Evolutionary conservation across 1,140 invertebrate species (phyloP).

Genomic region (Ceratosolen fusciceps): DNA sequence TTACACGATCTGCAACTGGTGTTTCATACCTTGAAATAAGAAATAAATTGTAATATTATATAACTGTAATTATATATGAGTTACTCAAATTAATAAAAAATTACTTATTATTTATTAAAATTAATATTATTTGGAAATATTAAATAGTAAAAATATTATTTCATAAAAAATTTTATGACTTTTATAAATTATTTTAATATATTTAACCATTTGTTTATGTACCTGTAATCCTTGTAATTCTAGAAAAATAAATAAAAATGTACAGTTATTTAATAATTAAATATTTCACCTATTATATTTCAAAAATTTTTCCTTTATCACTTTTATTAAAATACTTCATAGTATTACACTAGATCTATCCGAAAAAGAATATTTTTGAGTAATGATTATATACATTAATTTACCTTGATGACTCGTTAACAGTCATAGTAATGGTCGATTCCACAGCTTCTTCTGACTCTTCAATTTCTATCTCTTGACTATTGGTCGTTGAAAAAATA

Average conservation of each 20-base stretch:
- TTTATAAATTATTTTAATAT: no score
- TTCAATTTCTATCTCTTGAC: conserved; percentile 59
- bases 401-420: conserved; percentile 65
- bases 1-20: conserved; percentile 53
- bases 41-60: not conserved
- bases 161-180: no score
- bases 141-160: no score
- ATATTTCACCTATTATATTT: no score
- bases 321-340: no score
- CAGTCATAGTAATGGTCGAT: conserved; percentile 53
- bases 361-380: no score
- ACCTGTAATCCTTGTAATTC: no score
- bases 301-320: no score
- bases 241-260: no score
- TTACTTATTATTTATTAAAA: not conserved
- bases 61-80: not conserved
- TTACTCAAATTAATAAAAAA: not conserved
- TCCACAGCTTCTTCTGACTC: conserved; percentile 54
- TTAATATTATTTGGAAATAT: not conserved
- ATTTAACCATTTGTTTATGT: no score
- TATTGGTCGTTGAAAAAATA: conserved; percentile 60
- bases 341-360: no score
- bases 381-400: conserved; percentile 9
- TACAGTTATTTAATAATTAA: no score
- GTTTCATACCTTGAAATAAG: conserved; percentile 62